Conservation (phyloP, 23 tunicate species). For the Diplosoma virens region DNA sequence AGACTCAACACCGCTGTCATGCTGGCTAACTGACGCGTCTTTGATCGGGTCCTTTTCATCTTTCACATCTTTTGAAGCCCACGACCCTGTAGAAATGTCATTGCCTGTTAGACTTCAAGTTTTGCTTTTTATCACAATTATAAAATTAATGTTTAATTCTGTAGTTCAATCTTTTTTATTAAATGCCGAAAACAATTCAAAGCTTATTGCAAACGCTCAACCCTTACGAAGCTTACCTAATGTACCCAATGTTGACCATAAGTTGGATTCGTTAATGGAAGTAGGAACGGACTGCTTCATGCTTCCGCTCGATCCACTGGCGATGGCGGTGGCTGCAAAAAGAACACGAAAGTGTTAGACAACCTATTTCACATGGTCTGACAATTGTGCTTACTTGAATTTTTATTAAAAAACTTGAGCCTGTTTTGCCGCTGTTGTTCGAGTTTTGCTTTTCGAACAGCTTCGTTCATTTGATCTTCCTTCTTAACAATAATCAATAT, state of each 20-base stretch:
- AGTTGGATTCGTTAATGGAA: not conserved
- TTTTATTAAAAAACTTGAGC: conserved; percentile 53
- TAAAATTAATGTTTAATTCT: too few species aligned
- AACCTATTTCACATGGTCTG: not conserved
- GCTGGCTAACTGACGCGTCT: conserved; percentile 51
- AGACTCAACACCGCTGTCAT: conserved; percentile 94
- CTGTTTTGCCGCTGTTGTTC: conserved; percentile 61
- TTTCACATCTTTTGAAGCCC: conserved; percentile 37
- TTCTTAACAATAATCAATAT: conserved; percentile 17
- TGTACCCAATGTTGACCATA: conserved; percentile 18
- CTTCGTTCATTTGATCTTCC: conserved; percentile 40
- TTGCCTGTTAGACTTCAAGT: too few species aligned
- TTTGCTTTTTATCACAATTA: too few species aligned
- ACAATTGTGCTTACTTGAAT: conserved; percentile 7
- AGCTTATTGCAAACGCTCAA: too few species aligned
- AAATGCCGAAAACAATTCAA: too few species aligned
- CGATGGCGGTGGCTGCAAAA: conserved; percentile 9
- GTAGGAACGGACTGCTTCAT: conserved; percentile 41
- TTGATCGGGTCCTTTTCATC: not conserved
- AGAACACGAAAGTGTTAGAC: not conserved
- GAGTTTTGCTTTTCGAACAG: conserved; percentile 41
- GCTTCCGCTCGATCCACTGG: conserved; percentile 55
- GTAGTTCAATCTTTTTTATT: too few species aligned
- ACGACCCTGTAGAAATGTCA: conserved; percentile 29
- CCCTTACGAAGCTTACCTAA: too few species aligned